Conservation (phyloP, 2,797 vertebrate genomes). For the Capromys pilorides region DNA sequence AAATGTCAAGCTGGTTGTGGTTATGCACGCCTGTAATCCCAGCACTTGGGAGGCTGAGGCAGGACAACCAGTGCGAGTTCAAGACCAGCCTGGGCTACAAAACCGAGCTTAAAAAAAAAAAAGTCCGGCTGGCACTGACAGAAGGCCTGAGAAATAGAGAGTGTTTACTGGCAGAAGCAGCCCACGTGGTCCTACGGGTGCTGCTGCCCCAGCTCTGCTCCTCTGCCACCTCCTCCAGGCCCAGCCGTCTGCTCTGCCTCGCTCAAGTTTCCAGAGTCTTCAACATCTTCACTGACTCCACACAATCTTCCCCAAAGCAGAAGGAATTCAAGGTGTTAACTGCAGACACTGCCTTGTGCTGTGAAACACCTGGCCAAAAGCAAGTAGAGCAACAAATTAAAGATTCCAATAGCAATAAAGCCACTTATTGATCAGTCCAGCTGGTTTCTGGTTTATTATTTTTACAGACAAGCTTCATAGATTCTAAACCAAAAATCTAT, state of each 20-base stretch:
- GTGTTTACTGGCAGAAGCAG: not conserved
- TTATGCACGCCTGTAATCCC: no score
- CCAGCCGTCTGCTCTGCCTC: not conserved
- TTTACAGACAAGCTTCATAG: rapidly evolving
- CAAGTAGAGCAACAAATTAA: not conserved
- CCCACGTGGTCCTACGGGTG: no score
- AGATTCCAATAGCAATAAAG: slow-evolving; percentile 25
- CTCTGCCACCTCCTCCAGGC: no score
- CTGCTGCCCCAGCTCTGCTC: no score
- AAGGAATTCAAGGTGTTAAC: not conserved
- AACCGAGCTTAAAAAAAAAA: no score
- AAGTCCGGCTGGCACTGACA: not conserved
- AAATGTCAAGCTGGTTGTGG: no score
- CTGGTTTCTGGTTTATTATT: not conserved
- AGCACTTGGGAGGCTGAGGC: no score
- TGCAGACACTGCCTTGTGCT: not conserved
- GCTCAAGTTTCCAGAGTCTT: not conserved
- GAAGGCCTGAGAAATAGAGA: not conserved
- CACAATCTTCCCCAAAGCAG: not conserved
- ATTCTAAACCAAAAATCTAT: slow-evolving; percentile 43
- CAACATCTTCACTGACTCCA: not conserved
- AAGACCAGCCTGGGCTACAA: no score
- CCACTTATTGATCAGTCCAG: not conserved
- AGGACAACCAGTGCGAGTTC: no score
- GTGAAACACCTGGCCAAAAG: not conserved